Conservation (phyloP, 2,888 invertebrate genomes). For the Lamellibrachia columna region DNA sequence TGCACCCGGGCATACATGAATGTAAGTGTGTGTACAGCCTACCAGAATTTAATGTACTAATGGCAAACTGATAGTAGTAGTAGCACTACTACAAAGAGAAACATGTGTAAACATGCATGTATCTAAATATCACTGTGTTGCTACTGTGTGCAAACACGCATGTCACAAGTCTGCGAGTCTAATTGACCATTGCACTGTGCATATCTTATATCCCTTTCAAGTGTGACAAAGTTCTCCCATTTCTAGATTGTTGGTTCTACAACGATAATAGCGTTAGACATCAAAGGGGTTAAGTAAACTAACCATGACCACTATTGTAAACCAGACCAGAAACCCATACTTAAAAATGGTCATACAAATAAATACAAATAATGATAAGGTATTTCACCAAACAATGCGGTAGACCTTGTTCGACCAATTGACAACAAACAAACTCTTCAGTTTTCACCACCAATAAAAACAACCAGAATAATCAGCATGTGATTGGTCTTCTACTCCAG, state of each 20-base stretch:
- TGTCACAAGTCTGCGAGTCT: not conserved
- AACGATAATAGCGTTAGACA: not conserved
- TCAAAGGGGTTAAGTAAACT: not conserved
- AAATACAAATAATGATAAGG: not conserved
- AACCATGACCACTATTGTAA: not conserved
- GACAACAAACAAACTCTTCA: not conserved
- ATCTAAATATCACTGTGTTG: not conserved
- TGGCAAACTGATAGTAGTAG: too few species aligned
- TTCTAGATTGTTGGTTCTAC: not conserved
- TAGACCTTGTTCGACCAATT: not conserved
- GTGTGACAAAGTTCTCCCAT: slow-evolving; percentile 6
- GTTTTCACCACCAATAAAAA: not conserved
- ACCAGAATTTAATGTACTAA: not conserved
- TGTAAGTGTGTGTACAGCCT: too few species aligned
- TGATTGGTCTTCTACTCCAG: not conserved
- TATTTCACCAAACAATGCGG: not conserved
- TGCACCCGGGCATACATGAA: too few species aligned
- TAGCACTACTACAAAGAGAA: not conserved
- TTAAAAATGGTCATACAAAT: not conserved
- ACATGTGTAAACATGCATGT: not conserved
- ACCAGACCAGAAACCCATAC: not conserved
- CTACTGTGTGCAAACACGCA: not conserved
- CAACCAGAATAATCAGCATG: not conserved
- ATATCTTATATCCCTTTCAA: not conserved
- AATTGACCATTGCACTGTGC: not conserved